A percentile compares a stretch with the other conserved stretches of the same genome.
phyloP scores from a whole-genome alignment of 2,797 vertebrate genomes.

The Tokudaia muenninki region DNA sequence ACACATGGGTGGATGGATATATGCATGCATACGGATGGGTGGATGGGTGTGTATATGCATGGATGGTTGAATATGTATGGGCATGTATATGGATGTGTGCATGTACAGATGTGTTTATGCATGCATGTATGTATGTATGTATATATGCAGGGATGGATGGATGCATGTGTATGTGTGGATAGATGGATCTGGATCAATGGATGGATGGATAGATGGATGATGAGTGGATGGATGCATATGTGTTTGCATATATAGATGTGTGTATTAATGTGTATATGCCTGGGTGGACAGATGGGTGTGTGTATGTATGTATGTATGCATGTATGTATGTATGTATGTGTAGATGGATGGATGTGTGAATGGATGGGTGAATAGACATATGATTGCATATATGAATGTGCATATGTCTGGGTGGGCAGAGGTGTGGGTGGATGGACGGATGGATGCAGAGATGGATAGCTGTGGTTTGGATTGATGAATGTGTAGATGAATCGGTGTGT shows the following conservation, averaged over 20 bases:
- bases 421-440: neutral
- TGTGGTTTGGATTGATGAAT: neutral
- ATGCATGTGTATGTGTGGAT: too few species aligned
- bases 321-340: neutral
- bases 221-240: too few species aligned
- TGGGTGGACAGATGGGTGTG: neutral
- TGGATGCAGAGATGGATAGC: neutral
- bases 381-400: neutral
- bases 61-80: too few species aligned
- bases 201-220: too few species aligned
- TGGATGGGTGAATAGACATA: neutral
- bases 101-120: too few species aligned
- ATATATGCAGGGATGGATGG: too few species aligned
- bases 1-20: neutral
- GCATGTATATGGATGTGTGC: neutral
- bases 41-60: neutral
- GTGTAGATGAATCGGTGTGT: neutral
- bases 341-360: neutral
- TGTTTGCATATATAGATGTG: too few species aligned
- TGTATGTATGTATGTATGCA: rapidly evolving
- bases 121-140: rapidly evolving
- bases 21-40: neutral
- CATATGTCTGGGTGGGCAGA: neutral
- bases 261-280: too few species aligned
- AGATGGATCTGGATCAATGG: too few species aligned